phyloP scores from a whole-genome alignment of 2,888 invertebrate species.

The Mechanitis mazaeus region DNA sequence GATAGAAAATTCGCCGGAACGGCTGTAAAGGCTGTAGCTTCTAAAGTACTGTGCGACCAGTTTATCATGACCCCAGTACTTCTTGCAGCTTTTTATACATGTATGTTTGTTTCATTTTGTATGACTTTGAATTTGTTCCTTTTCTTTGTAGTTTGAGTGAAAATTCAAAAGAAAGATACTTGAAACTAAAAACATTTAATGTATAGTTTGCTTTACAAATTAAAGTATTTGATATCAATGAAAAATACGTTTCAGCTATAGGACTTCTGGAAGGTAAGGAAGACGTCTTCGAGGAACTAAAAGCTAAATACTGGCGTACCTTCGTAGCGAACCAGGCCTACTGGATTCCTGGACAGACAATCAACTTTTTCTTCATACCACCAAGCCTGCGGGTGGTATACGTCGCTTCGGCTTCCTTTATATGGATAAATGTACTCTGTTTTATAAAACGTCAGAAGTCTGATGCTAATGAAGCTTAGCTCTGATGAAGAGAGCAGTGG shows the following conservation, averaged over 20 bases:
- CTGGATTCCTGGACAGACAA: slow-evolving; percentile 88
- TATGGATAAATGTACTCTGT: slow-evolving; percentile 91
- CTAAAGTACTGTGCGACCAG: slow-evolving; percentile 86
- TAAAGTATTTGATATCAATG: too few relatives aligned
- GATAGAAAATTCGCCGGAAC: slow-evolving; percentile 83
- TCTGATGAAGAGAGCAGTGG: too few relatives aligned
- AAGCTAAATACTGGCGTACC: slow-evolving; percentile 82
- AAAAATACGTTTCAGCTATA: slow-evolving; percentile 47
- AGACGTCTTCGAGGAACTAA: slow-evolving; percentile 83
- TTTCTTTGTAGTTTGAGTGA: not conserved
- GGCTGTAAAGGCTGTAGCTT: slow-evolving; percentile 76
- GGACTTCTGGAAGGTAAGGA: slow-evolving; percentile 83
- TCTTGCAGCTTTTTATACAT: slow-evolving; percentile 81
- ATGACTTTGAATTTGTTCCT: not conserved
- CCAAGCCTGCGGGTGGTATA: slow-evolving; percentile 85
- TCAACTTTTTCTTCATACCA: slow-evolving; percentile 86
- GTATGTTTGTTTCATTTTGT: slow-evolving; percentile 50
- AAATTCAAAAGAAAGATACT: not conserved
- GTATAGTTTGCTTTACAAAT: too few relatives aligned
- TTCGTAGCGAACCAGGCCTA: slow-evolving; percentile 86
- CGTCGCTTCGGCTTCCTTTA: slow-evolving; percentile 85
- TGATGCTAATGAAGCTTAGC: slow-evolving; percentile 22
- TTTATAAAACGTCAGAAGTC: slow-evolving; percentile 82
- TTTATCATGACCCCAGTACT: slow-evolving; percentile 85
- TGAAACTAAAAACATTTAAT: too few relatives aligned